A percentile compares a stretch with the other conserved stretches of the same genome.
phyloP scores from a whole-genome alignment of 2,888 invertebrate genomes.

The Eumerus sabulonum region DNA sequence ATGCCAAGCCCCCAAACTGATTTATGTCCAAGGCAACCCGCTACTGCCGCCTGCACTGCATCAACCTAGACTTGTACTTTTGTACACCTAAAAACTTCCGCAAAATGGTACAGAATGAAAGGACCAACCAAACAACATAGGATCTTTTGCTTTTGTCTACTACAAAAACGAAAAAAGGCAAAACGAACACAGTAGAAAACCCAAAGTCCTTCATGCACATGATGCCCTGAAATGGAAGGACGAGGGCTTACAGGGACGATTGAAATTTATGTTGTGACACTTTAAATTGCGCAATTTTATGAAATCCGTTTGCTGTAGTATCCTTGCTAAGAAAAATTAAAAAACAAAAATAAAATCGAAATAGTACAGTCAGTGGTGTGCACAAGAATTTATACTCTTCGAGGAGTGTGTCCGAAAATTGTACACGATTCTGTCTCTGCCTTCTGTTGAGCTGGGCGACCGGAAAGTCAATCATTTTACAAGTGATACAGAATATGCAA shows the following conservation, averaged over 20 bases:
- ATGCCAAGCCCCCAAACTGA: conserved; percentile 65
- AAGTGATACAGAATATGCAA: conserved; percentile 30
- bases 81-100: conserved; percentile 63
- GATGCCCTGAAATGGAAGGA: conserved; percentile 35
- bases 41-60: conserved; percentile 44
- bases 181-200: conserved; percentile 12
- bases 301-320: conserved; percentile 75
- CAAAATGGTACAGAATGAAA: conserved; percentile 53
- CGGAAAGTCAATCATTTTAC: conserved; percentile 56
- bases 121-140: conserved; percentile 63
- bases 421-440: conserved; percentile 59
- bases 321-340: not conserved
- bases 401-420: conserved; percentile 54
- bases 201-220: conserved; percentile 66
- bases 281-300: conserved; percentile 79
- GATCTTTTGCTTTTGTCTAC: conserved; percentile 38
- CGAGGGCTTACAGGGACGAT: conserved; percentile 50
- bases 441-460: conserved; percentile 39
- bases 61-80: conserved; percentile 39
- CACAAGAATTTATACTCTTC: conserved; percentile 59
- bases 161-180: conserved; percentile 7
- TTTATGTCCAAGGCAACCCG: conserved; percentile 54
- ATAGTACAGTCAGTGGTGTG: conserved; percentile 10
- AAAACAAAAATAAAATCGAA: conserved; percentile 12
- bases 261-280: conserved; percentile 79